Evolutionary conservation across 2,888 invertebrate genomes (phyloP).

Genomic region (Melinaea menophilus): DNA sequence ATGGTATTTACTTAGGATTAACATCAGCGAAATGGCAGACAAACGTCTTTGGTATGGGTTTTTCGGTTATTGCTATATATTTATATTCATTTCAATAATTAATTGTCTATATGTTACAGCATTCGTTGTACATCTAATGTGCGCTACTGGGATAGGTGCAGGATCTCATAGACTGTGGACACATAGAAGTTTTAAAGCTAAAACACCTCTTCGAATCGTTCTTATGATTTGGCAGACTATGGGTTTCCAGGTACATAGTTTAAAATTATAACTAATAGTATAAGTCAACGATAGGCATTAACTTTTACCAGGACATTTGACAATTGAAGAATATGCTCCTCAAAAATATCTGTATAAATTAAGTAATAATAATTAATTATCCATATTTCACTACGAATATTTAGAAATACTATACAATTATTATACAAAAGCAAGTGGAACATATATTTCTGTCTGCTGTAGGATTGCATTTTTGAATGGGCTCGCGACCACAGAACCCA

Average conservation of each 20-base stretch:
- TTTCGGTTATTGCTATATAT: constrained; percentile 1
- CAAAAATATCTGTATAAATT: no score
- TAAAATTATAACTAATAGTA: background rate
- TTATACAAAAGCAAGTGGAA: no score
- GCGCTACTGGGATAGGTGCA: constrained; percentile 93
- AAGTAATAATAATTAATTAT: no score
- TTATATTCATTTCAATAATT: background rate
- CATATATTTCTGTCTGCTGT: background rate
- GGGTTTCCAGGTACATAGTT: constrained; percentile 85
- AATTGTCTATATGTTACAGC: constrained; percentile 62
- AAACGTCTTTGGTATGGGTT: constrained; percentile 79
- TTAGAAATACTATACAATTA: no score
- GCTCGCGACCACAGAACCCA: constrained; percentile 87
- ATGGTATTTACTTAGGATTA: constrained; percentile 81
- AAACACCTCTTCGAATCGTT: constrained; percentile 87
- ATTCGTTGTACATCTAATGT: constrained; percentile 80
- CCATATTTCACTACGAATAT: no score
- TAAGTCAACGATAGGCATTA: no score
- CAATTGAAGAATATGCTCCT: no score
- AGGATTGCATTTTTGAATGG: constrained; percentile 84
- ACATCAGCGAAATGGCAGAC: constrained; percentile 83
- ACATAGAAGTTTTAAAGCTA: constrained; percentile 94
- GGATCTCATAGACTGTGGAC: constrained; percentile 98
- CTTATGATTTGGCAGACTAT: constrained; percentile 90
- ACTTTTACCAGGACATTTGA: no score